These are phyloP conservation scores for Paelopatides confundens DNA, from an alignment of 53 echinoderm and acorn worm genomes.

Conservation along the genomic window DNA sequence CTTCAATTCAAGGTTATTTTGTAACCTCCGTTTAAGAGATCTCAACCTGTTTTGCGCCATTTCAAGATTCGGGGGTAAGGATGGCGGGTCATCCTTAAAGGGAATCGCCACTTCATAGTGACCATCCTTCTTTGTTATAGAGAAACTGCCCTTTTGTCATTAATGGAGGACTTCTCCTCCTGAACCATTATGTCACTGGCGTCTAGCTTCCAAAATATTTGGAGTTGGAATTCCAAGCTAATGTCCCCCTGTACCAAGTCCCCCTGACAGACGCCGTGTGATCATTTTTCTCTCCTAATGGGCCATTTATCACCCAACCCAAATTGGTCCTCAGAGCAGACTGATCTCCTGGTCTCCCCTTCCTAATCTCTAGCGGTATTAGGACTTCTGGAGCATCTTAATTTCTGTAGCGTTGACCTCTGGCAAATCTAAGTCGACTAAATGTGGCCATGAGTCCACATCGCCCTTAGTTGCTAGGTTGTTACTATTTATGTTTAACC, in stretches of 20 bases:
- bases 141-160: background rate
- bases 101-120: conserved; percentile 37
- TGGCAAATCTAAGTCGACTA: conserved; percentile 10
- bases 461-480: too few species aligned
- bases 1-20: background rate
- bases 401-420: conserved; percentile 32
- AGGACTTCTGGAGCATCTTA: conserved; percentile 58
- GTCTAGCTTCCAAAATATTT: conserved; percentile 10
- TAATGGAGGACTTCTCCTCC: background rate
- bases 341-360: conserved; percentile 49
- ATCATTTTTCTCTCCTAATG: background rate
- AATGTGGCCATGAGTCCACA: conserved; percentile 38
- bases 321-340: conserved; percentile 57
- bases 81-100: background rate
- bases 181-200: background rate
- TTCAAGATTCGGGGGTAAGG: background rate
- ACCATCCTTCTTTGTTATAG: conserved; percentile 1
- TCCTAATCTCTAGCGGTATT: too few species aligned
- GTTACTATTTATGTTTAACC: too few species aligned
- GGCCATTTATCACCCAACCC: too few species aligned
- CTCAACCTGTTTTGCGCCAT: too few species aligned
- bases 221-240: background rate
- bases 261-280: background rate
- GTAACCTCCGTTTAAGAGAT: too few species aligned
- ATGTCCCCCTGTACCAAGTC: background rate